Evolutionary conservation across 2,797 vertebrate species (phyloP), one percentile per base, ranked within the genome.

Genomic region (Helostoma temminkii): DNA sequence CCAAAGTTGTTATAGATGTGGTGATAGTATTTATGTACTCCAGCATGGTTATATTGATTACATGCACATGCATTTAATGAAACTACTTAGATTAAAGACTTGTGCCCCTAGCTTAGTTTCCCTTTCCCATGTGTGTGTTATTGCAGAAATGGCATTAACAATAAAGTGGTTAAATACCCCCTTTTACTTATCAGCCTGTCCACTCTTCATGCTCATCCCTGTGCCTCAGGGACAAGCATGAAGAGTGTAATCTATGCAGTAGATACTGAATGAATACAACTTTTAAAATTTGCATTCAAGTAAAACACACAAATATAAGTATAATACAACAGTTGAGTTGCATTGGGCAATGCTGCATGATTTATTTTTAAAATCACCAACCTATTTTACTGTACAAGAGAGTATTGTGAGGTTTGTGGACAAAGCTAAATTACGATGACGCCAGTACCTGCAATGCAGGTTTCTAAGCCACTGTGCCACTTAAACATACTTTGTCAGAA

Each of bases 401-500:
- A 41, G 11, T 8, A n/a, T 3, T 42, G 41, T 19, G n/a, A n/a
- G 41, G 7, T 42, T 42, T 42, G 4, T 42, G n/a, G 10, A 14
- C 5, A 12, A 11, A 37, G 14, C 2, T 4, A 37, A 37, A 12
- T 9, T 19, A 9, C 9, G 19, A n/a, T 19, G 41, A 42, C 16
- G 36, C 4, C 36, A 37, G 36, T 37, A 16, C 14, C 36, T 37
- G 36, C 36, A 37, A 4, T 12, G 14, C 36, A 37, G 12, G n/a
- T n/a, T n/a, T n/a, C n/a, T n/a, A n/a, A n/a, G 5, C 77, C 56
- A 56, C 75, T 63, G 73, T 42, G 37, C 47, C 69, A 56, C 50
- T 85, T 78, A 74, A 86, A 81, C 26, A 61, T 36, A 78, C 61
- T 59, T 61, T 69, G 42, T 76, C 73, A 68, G 45, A 74, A 49